Evolutionary conservation across 2,113 vertebrate genomes (phyloP), one percentile per base, ranked within the genome.

Genomic region (Seriola quinqueradiata): DNA sequence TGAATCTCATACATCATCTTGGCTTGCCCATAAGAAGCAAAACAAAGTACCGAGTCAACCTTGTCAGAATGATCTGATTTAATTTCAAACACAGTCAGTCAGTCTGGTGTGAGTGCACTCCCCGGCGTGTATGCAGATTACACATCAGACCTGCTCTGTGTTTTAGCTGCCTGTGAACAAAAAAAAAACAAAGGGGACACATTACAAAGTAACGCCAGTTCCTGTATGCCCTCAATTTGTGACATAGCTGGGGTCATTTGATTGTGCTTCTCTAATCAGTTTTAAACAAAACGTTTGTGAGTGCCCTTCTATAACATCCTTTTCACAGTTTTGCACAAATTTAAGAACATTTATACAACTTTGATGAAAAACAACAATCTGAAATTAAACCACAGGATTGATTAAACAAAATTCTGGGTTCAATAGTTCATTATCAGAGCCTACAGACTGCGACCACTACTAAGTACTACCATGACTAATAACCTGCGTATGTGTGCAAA

Each of bases 1-100:
- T 95, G 93, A 83, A 77, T 83, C 91, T 92, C 94, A 94, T 95
- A 91, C 90, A 95, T 96, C 94, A 95, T 92, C 83, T 89, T 89
- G 92, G 86, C 93, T 92, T 32, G 60, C 54, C 78, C 25, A 61
- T 79, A 71, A 85, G 77, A 76, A 40, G 80, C 63, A 78, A 89
- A 91, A 76, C 89, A 82, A 85, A 84, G 90, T 52, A 85, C 50
- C 46, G 67, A 92, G 91, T 88, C 75, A 73, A 87, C 86, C 83
- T 79, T 89, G 91, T 92, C 86, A 85, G 70, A 89, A 88, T 48
- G 72, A 52, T 83, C 78, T 79, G 70, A 60, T 84, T 86, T 70
- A 34, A 86, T 91, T 69, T 82, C 50, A 12, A 70, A 70, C 58
- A 52, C 74, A 77, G 77, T 77, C 74, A 59, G 60, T 76, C 70